A percentile compares a stretch with the other conserved stretches of the same genome.
Conservation (phyloP, 2,888 invertebrate species). For the Melieria picta region DNA sequence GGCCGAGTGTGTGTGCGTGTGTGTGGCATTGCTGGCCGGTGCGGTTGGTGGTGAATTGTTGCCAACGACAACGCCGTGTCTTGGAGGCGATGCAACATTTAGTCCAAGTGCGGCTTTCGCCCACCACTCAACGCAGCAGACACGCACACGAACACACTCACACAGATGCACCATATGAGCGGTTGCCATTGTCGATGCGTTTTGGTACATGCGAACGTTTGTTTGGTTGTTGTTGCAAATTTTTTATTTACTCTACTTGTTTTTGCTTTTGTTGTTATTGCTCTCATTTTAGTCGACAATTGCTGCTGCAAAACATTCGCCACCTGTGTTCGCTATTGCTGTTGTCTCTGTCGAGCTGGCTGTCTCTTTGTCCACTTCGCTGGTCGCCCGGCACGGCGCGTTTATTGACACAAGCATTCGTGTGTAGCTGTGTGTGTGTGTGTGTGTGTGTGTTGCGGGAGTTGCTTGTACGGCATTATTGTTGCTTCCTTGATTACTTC, state of each 20-base stretch:
- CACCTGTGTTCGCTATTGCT: not conserved
- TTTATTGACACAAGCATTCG: no score
- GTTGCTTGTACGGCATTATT: no score
- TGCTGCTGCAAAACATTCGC: not conserved
- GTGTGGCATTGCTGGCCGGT: no score
- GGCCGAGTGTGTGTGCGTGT: no score
- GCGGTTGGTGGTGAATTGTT: no score
- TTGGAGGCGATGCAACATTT: not conserved
- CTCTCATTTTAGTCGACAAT: not conserved
- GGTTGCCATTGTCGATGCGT: not conserved
- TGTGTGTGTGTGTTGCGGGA: no score
- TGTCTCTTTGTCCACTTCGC: no score
- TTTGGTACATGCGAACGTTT: not conserved
- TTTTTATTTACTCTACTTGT: not conserved
- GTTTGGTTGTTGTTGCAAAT: not conserved
- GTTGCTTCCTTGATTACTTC: no score
- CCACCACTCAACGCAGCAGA: not conserved
- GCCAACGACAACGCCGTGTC: not conserved
- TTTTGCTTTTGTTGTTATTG: not conserved
- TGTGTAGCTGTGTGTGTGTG: no score
- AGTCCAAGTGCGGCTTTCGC: not conserved
- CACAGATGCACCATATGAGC: not conserved
- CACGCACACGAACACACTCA: slow-evolving; percentile 7
- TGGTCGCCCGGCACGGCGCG: no score
- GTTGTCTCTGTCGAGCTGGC: no score